Base-by-base conservation (phyloP, 2,888 invertebrate genomes). In the Tortrix viridana region DNA sequence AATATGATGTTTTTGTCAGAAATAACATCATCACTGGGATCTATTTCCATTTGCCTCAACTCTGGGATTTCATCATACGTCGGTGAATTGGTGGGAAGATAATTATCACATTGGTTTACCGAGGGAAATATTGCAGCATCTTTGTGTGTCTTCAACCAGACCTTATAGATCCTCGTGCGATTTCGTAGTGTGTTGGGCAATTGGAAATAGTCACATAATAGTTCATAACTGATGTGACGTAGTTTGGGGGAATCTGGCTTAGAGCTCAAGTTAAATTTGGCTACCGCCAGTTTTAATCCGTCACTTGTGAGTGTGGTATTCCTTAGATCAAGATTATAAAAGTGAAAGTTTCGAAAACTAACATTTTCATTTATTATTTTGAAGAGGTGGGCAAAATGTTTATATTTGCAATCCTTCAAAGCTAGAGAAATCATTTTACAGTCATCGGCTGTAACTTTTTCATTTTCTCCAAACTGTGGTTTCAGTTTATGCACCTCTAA, bases 181-280 rank as follows among this genome's bases (percentile, higher is more conserved):
- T 54, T 54, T 18, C 54, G 54, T 53, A 53, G 12, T 5, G 41
- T 53, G 41, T 53, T 53, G 53, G 53, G 23, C 43, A 53, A 6
- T 7, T 23, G 26, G 26, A 54, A 44, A 14, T 18, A 26, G 54
- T 44, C 14, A 18, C 43, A 54, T 12, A 54, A 53, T 43, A 53
- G 12, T 43, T 53, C 53, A 5, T 43, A 43, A 12, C 53, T 53
- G 16, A 23, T 23, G 12, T 53, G 53, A 26, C 12, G 43, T 44
- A 18, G 1, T 26, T 9, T 44, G 26, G 16, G 6, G 26, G 43
- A 18, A 26, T 54, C 54, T 18, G 54, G 54, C 3, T 54, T 54
- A n/a, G 44, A 26, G 14, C 26, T 12, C 6, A 54, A 6, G 26
- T 54, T 6, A 44, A 6, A 54, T 54, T 54, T 54, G 54, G 43